phyloP scores from a whole-genome alignment of 2,797 vertebrate species.

The Phrynocephalus vlangalii region DNA sequence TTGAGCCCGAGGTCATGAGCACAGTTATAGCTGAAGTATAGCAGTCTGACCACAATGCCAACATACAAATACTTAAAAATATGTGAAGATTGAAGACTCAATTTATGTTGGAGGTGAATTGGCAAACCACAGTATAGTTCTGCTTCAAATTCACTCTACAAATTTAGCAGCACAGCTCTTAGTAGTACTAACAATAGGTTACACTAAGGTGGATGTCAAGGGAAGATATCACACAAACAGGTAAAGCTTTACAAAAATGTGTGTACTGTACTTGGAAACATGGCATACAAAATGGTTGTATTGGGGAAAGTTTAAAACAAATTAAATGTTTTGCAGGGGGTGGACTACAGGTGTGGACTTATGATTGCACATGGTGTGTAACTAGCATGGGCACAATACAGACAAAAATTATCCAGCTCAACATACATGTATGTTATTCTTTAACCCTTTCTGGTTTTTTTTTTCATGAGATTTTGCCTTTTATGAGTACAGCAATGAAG shows the following conservation, averaged over 20 bases:
- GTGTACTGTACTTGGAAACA: no score
- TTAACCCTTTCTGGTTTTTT: conserved; percentile 21
- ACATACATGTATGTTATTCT: neutral
- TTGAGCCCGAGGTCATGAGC: no score
- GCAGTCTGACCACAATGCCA: no score
- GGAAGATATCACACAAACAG: neutral
- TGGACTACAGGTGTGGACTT: neutral
- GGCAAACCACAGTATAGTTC: neutral
- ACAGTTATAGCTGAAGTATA: no score
- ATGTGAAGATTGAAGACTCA: no score
- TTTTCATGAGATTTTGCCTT: neutral
- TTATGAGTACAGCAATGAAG: neutral
- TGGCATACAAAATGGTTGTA: neutral
- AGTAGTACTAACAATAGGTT: no score
- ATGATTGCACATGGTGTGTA: neutral
- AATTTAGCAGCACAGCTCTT: no score
- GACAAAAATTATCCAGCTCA: neutral
- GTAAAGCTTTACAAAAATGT: neutral
- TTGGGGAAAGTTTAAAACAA: neutral
- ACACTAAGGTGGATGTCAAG: neutral
- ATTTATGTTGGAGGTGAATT: no score
- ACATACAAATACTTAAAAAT: no score
- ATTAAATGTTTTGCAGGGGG: no score
- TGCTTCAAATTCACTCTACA: no score
- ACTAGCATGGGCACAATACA: no score